These are phyloP conservation scores for Limnodromus scolopaceus DNA, from an alignment of 2,797 vertebrate genomes.

Conservation along the genomic window DNA sequence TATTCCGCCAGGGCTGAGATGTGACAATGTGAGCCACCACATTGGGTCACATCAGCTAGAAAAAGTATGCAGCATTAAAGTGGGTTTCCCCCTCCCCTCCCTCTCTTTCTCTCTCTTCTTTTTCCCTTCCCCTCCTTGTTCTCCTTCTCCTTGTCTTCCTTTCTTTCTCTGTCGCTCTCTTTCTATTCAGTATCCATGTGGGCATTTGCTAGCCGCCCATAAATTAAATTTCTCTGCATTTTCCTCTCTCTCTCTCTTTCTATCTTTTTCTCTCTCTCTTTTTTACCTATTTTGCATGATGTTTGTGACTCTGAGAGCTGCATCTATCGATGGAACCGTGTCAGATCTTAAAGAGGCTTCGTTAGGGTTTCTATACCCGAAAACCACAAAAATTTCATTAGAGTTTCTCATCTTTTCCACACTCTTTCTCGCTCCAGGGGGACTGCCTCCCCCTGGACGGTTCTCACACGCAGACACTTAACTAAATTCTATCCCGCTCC, in stretches of 20 bases:
- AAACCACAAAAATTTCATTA: conserved; percentile 99
- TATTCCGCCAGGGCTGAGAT: conserved; percentile 90
- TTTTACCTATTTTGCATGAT: conserved; percentile 95
- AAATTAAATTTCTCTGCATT: conserved; percentile 91
- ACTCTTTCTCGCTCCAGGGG: conserved; percentile 6
- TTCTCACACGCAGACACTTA: conserved; percentile 19
- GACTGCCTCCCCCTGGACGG: background rate
- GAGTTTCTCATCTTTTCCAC: conserved; percentile 99
- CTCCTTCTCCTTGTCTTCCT: conserved; percentile 75
- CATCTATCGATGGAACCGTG: conserved; percentile 99
- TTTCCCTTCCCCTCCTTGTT: conserved; percentile 75
- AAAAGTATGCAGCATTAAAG: conserved; percentile 90
- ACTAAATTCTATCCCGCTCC: conserved; percentile 51
- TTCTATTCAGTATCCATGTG: conserved; percentile 85
- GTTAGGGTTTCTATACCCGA: conserved; percentile 98
- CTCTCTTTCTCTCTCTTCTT: conserved; percentile 78
- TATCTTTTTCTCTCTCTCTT: conserved; percentile 82
- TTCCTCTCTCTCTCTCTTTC: conserved; percentile 82
- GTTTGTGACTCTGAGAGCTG: conserved; percentile 99
- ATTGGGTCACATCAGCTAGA: conserved; percentile 93
- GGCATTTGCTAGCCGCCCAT: conserved; percentile 90
- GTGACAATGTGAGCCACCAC: conserved; percentile 90
- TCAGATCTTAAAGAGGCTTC: conserved; percentile 99
- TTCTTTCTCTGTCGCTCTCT: conserved; percentile 56
- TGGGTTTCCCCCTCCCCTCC: conserved; percentile 85